A percentile compares a stretch with the other conserved stretches of the same genome.
Conservation (phyloP, 2,113 vertebrate species). For the mouse (Mus musculus) region GRCm39 chr9:23813001-23813500, state of each 20-base stretch:
- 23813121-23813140: neutral
- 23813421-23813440: too few species aligned
- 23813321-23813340: neutral
- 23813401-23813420: too few species aligned
- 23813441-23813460: neutral
- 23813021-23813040: neutral
- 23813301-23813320: neutral
- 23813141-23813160: neutral
- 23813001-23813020: conserved; percentile 13
- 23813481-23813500: neutral
- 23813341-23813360: neutral
- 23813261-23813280: neutral
- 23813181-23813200: too few species aligned
- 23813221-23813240: neutral
- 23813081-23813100: neutral
- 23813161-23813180: neutral
- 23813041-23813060: neutral
- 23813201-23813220: too few species aligned
- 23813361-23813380: neutral
- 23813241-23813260: neutral
- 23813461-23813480: neutral
- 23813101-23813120: neutral
- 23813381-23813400: neutral
- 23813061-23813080: neutral
- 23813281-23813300: neutral